Evolutionary conservation across 2,797 vertebrate species (phyloP).

Genomic region (Myotis findleyi): DNA sequence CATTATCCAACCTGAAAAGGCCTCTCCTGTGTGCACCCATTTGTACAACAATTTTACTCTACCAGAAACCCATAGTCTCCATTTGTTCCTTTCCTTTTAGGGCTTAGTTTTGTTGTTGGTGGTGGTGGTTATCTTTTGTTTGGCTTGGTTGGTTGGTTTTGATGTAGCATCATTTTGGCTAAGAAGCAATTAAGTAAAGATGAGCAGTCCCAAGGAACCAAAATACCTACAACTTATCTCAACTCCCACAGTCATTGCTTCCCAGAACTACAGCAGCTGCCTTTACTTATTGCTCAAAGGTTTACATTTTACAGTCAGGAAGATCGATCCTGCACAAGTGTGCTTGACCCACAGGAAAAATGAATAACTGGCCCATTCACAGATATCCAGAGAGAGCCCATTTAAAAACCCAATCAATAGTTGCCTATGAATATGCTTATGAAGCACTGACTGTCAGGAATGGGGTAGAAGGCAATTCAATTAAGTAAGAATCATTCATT

Average conservation of each 20-base stretch:
- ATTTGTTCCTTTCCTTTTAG: neutral
- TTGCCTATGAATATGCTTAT: neutral
- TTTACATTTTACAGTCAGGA: conserved; percentile 8
- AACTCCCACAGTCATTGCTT: conserved; percentile 44
- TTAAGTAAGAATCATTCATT: neutral
- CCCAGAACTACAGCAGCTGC: conserved; percentile 5
- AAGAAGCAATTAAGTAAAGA: conserved; percentile 72
- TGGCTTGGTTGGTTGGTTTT: neutral
- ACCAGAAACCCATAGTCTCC: conserved; percentile 65
- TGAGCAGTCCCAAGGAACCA: conserved; percentile 44
- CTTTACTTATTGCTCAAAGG: conserved; percentile 21
- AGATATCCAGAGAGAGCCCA: neutral
- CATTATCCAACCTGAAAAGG: conserved; percentile 59
- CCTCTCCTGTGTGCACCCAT: conserved; percentile 37
- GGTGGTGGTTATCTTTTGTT: neutral
- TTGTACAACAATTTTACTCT: conserved; percentile 32
- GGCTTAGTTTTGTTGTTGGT: neutral
- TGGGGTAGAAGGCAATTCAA: neutral
- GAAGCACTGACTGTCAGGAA: neutral
- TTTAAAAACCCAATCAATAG: neutral
- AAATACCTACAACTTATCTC: neutral
- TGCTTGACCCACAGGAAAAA: neutral
- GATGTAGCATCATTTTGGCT: conserved; percentile 39
- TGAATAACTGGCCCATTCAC: neutral
- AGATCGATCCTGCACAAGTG: neutral